These are phyloP conservation scores for Chitala chitala DNA, from an alignment of 2,113 vertebrate species.

Conservation along the genomic window DNA sequence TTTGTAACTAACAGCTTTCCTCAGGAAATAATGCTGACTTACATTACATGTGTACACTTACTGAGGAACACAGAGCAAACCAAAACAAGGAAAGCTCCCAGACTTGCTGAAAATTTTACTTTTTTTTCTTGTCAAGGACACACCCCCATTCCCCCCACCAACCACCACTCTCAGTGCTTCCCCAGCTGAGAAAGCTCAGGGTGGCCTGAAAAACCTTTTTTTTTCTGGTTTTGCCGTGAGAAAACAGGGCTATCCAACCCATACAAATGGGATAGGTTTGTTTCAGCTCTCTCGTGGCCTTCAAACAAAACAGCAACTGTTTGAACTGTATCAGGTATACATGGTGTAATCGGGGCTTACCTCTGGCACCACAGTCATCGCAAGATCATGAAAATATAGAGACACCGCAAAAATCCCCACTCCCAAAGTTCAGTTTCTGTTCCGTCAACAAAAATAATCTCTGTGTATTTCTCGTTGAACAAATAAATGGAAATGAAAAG, in stretches of 20 bases:
- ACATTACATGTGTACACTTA: constrained; percentile 28
- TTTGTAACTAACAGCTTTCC: not conserved
- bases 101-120: constrained; percentile 15
- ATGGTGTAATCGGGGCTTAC: constrained; percentile 41
- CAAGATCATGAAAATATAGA: constrained; percentile 40
- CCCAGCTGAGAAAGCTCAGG: constrained; percentile 43
- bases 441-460: constrained; percentile 50
- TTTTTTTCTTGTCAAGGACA: not conserved
- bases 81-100: constrained; percentile 13
- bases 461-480: constrained; percentile 46
- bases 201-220: constrained; percentile 51
- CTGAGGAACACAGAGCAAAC: constrained; percentile 17
- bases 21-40: not conserved
- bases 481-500: constrained; percentile 40
- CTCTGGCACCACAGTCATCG: constrained; percentile 32
- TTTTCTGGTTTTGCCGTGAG: constrained; percentile 40
- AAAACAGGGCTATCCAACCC: constrained; percentile 49
- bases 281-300: constrained; percentile 34
- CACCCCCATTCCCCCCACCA: no score
- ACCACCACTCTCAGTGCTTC: not conserved
- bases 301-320: constrained; percentile 46
- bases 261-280: constrained; percentile 39
- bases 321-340: constrained; percentile 59
- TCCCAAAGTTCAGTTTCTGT: constrained; percentile 38
- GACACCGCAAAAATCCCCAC: constrained; percentile 35